Conservation (phyloP, 2,888 invertebrate species). For the Melinopterus prodromus region DNA sequence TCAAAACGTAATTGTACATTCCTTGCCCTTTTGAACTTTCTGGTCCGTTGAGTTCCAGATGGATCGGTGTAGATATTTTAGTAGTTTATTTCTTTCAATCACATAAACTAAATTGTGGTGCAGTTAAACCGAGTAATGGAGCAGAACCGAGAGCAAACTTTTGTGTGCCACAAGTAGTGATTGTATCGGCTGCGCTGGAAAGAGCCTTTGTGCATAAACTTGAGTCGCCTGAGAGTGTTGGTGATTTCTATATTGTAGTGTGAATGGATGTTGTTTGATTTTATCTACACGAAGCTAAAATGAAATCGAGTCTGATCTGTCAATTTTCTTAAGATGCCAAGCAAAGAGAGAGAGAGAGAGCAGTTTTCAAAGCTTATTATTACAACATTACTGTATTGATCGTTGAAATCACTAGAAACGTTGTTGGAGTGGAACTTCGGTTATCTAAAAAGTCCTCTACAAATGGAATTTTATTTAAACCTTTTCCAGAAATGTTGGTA, state of each 20-base stretch:
- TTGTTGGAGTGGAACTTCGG: too few species aligned
- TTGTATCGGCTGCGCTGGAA: background rate
- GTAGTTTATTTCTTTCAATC: slow-evolving; percentile 4
- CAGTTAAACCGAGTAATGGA: slow-evolving; percentile 35
- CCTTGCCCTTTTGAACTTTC: background rate
- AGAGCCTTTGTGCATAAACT: background rate
- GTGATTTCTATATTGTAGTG: background rate
- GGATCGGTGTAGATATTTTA: background rate
- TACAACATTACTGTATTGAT: too few species aligned
- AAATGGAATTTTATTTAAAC: too few species aligned
- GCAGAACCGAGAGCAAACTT: slow-evolving; percentile 31
- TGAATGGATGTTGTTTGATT: background rate
- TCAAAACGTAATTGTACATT: background rate
- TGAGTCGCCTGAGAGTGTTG: background rate
- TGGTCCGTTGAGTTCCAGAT: background rate
- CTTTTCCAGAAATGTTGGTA: too few species aligned
- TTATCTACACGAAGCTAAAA: background rate
- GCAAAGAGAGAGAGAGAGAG: background rate
- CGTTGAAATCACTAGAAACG: too few species aligned
- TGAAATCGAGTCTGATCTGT: background rate
- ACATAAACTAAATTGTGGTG: slow-evolving; percentile 18
- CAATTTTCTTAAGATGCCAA: background rate
- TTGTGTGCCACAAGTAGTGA: background rate
- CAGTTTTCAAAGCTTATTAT: background rate
- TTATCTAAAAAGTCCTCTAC: too few species aligned